Evolutionary conservation across 2,888 invertebrate species (phyloP).

Genomic region (Chymomyza fuscimana): DNA sequence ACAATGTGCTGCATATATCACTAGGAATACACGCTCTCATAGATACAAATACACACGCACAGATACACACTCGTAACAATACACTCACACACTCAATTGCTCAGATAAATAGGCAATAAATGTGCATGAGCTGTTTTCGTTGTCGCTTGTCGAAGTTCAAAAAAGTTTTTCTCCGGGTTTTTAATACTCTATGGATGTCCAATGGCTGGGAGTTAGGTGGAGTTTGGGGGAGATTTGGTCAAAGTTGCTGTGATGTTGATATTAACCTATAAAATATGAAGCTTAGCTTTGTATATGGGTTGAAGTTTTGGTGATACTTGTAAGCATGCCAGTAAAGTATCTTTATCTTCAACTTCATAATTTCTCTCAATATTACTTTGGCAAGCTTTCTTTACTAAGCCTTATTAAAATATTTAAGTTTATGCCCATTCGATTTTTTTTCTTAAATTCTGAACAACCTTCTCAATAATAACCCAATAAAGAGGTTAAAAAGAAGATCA

Average conservation of each 20-base stretch:
- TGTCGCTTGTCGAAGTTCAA: constrained; percentile 42
- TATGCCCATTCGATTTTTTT: too few relatives aligned
- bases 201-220: background rate
- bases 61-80: background rate
- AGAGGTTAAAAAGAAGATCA: too few relatives aligned
- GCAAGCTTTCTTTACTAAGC: too few relatives aligned
- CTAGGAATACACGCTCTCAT: constrained; percentile 1
- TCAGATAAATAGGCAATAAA: constrained; percentile 69
- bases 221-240: background rate
- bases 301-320: too few relatives aligned
- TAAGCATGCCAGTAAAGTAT: too few relatives aligned
- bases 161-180: constrained; percentile 27
- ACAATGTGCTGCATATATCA: constrained; percentile 27
- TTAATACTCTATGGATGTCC: background rate
- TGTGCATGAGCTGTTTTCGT: constrained; percentile 49
- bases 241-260: background rate
- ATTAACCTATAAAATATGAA: background rate
- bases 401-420: too few relatives aligned
- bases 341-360: too few relatives aligned
- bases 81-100: constrained; percentile 36
- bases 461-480: too few relatives aligned
- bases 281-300: too few relatives aligned
- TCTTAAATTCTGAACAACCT: too few relatives aligned
- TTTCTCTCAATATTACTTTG: too few relatives aligned
- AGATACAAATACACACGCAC: constrained; percentile 1